These are phyloP conservation scores for Mellivora capensis DNA, from an alignment of 2,113 vertebrate species.

Conservation along the genomic window DNA sequence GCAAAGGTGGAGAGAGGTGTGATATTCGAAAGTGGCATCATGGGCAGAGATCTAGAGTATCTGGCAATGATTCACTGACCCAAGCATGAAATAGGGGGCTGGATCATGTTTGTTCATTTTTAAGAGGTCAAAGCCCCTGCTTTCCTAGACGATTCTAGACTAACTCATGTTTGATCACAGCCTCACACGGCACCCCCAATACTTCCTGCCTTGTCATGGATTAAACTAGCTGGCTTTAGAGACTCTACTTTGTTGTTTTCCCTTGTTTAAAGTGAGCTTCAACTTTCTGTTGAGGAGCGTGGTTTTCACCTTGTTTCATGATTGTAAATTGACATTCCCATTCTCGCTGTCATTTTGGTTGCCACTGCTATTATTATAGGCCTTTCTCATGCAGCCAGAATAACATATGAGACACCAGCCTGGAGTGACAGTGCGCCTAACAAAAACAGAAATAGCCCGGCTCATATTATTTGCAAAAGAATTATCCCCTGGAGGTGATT, in stretches of 20 bases:
- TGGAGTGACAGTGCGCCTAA: conserved; percentile 75
- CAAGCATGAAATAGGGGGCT: background rate
- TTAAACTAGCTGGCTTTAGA: background rate
- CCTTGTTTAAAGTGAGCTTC: conserved; percentile 13
- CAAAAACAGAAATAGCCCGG: conserved; percentile 76
- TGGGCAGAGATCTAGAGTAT: background rate
- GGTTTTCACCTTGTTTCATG: conserved; percentile 66
- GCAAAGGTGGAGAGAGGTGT: background rate
- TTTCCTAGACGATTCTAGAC: background rate
- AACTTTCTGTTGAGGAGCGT: conserved; percentile 56
- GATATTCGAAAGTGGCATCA: background rate
- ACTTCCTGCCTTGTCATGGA: background rate
- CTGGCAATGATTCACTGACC: background rate
- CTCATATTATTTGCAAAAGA: conserved; percentile 76
- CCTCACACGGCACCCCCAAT: background rate
- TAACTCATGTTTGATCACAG: background rate
- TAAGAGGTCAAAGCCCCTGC: background rate
- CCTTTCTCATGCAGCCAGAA: conserved; percentile 71
- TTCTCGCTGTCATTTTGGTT: conserved; percentile 67
- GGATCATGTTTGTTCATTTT: background rate
- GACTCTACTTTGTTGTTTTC: background rate
- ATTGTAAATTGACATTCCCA: conserved; percentile 63
- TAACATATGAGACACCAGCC: conserved; percentile 77
- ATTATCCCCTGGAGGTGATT: conserved; percentile 73
- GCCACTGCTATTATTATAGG: conserved; percentile 57